phyloP scores from a whole-genome alignment of 2,888 invertebrate species.

The Scaptomyza reducta region DNA sequence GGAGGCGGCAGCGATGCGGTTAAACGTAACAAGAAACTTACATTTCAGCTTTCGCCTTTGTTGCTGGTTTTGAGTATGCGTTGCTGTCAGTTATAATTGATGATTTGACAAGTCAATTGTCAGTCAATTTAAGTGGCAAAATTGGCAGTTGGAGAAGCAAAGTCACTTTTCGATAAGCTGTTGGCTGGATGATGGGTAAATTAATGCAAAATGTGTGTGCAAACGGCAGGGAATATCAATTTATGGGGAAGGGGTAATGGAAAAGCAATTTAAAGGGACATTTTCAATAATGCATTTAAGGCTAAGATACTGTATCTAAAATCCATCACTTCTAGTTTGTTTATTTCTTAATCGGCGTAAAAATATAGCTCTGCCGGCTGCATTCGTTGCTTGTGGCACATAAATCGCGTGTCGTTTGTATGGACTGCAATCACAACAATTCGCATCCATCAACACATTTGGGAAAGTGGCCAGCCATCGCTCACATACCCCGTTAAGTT shows the following conservation, averaged over 20 bases:
- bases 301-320: neutral
- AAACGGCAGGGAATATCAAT: slow-evolving; percentile 10
- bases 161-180: slow-evolving; percentile 4
- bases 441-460: slow-evolving; percentile 58
- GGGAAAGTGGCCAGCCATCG: slow-evolving; percentile 31
- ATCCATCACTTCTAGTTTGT: neutral
- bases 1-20: slow-evolving; percentile 8
- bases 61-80: slow-evolving; percentile 8
- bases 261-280: neutral
- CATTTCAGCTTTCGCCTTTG: slow-evolving; percentile 43
- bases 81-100: slow-evolving; percentile 70
- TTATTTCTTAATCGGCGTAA: too few species aligned
- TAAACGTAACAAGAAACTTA: slow-evolving; percentile 40
- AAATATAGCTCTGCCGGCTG: neutral
- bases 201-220: slow-evolving; percentile 27
- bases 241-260: neutral
- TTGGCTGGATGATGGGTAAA: slow-evolving; percentile 8
- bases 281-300: too few species aligned
- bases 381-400: slow-evolving; percentile 11
- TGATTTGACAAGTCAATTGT: slow-evolving; percentile 74
- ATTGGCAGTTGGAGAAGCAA: slow-evolving; percentile 6
- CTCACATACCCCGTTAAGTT: slow-evolving; percentile 18
- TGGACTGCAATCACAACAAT: slow-evolving; percentile 51
- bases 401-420: slow-evolving; percentile 37
- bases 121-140: slow-evolving; percentile 57